phyloP scores from a whole-genome alignment of 2,113 vertebrate genomes.

The Silurus meridionalis region DNA sequence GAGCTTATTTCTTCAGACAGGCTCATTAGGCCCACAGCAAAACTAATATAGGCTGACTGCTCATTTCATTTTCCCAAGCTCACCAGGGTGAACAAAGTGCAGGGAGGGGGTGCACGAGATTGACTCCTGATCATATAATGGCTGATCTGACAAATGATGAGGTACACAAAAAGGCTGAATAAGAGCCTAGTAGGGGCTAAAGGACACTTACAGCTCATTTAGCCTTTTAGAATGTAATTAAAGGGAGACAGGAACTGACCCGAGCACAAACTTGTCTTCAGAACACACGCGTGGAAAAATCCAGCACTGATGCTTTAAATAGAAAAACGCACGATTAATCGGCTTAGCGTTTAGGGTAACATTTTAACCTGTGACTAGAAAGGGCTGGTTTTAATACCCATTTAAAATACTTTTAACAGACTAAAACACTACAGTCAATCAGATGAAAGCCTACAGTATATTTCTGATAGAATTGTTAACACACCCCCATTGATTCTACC shows the following conservation, averaged over 20 bases:
- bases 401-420: not conserved
- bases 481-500: not conserved
- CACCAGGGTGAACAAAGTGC: slow-evolving; percentile 33
- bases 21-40: slow-evolving; percentile 32
- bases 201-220: slow-evolving; percentile 33
- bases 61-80: slow-evolving; percentile 44
- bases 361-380: slow-evolving; percentile 47
- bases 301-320: not conserved
- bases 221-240: slow-evolving; percentile 45
- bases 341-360: slow-evolving; percentile 45
- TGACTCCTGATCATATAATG: slow-evolving; percentile 15
- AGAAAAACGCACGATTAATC: not conserved
- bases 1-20: slow-evolving; percentile 7
- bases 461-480: not conserved
- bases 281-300: not conserved
- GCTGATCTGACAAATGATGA: slow-evolving; percentile 39
- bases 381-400: slow-evolving; percentile 2
- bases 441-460: not conserved
- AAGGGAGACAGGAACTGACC: not conserved
- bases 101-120: not conserved
- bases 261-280: not conserved
- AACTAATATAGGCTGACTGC: slow-evolving; percentile 39
- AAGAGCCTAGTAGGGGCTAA: slow-evolving; percentile 20
- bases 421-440: not conserved
- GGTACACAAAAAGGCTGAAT: slow-evolving; percentile 2